phyloP scores from a whole-genome alignment of 2,797 vertebrate genomes.

The Sebastes diaconus region DNA sequence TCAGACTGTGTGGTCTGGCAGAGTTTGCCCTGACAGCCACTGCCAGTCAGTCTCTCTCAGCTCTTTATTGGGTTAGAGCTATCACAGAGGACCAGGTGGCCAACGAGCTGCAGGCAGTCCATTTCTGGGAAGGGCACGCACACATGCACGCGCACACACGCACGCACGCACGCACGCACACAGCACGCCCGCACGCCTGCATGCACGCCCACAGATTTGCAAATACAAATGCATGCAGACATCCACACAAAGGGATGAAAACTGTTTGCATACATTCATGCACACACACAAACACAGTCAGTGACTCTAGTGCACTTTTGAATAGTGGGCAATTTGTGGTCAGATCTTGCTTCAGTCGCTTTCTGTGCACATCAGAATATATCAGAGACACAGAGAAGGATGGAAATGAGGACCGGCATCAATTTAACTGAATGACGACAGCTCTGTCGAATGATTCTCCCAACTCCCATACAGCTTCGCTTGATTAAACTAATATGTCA shows the following conservation, averaged over 20 bases:
- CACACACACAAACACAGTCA: constrained; percentile 6
- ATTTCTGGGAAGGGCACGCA: constrained; percentile 65
- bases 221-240: constrained; percentile 8
- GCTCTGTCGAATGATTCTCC: constrained; percentile 27
- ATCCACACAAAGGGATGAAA: constrained; percentile 1
- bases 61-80: constrained; percentile 73
- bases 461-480: constrained; percentile 19
- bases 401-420: constrained; percentile 33
- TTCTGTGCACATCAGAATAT: constrained; percentile 12
- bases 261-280: not conserved
- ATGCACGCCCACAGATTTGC: not conserved
- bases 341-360: not conserved
- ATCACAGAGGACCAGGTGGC: constrained; percentile 70
- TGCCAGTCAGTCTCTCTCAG: constrained; percentile 53
- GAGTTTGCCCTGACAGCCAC: constrained; percentile 24
- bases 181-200: not conserved
- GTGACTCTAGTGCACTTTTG: not conserved
- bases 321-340: constrained; percentile 16
- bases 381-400: constrained; percentile 3
- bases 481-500: constrained; percentile 72
- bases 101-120: constrained; percentile 57
- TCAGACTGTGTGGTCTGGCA: constrained; percentile 10
- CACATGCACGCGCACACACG: not conserved
- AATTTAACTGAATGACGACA: constrained; percentile 40
- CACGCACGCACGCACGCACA: not conserved